Evolutionary conservation across 1,140 invertebrate species (phyloP).

Genomic region (Lineus longissimus): DNA sequence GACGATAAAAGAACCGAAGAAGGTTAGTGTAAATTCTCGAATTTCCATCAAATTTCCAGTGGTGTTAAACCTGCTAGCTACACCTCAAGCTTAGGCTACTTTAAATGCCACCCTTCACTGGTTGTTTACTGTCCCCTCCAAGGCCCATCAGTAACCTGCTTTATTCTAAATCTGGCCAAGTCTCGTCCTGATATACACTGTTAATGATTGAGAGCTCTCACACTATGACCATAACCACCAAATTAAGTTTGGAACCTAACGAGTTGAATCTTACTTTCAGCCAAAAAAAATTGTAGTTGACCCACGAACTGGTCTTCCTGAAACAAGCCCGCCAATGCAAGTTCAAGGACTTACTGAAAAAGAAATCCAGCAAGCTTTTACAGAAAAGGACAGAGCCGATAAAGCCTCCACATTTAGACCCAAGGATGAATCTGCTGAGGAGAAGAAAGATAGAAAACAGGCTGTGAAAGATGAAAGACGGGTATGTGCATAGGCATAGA

Average conservation of each 20-base stretch:
- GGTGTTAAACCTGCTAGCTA: too few relatives aligned
- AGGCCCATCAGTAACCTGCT: too few relatives aligned
- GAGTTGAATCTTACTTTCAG: background rate
- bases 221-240: too few relatives aligned
- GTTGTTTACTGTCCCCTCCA: too few relatives aligned
- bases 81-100: too few relatives aligned
- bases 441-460: slow-evolving; percentile 75
- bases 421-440: slow-evolving; percentile 78
- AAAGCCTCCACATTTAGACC: slow-evolving; percentile 55
- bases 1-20: slow-evolving; percentile 71
- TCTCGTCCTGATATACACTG: too few relatives aligned
- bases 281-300: background rate
- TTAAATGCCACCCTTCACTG: too few relatives aligned
- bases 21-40: slow-evolving; percentile 53
- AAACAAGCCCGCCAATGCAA: slow-evolving; percentile 11
- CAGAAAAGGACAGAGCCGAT: background rate
- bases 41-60: too few relatives aligned
- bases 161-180: too few relatives aligned
- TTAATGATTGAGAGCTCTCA: too few relatives aligned
- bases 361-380: background rate
- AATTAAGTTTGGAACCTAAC: too few relatives aligned
- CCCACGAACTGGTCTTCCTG: background rate
- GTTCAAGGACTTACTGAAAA: slow-evolving; percentile 9
- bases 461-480: slow-evolving; percentile 77
- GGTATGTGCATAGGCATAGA: slow-evolving; percentile 47